Evolutionary conservation across 2,888 invertebrate genomes (phyloP), one percentile per base, ranked within the genome.

Genomic region (Dicyrtoma fusca): DNA sequence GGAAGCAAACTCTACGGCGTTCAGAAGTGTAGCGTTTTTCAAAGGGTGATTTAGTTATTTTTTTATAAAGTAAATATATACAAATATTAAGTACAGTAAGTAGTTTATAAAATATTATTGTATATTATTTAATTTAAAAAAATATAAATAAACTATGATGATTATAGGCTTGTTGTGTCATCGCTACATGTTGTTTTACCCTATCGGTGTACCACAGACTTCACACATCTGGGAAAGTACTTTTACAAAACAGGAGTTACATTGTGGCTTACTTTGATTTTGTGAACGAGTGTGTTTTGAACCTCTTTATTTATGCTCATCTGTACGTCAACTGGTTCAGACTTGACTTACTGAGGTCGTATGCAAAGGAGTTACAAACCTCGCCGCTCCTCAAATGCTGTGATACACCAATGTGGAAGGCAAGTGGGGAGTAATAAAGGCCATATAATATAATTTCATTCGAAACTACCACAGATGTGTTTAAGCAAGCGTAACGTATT

Each of bases 301-400:
- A 61, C 42, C 23, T 61, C 6, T 61, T 61, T 42, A 61, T 61
- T 19, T 61, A 61, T 42, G 26, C n/a, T 34, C 61, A 61, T 42
- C 42, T 42, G 2, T 61, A 61, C 61, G 19, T 61, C n/a, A 34
- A 61, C 11, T 61, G 61, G 61, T 42, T 42, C 23, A 3, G 13
- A 13, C 2, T 11, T 17, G 55, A 55, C 3, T 4, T 8, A 19
- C 26, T 42, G 4, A 42, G n/a, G 19, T 17, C 14, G 19, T 61
- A 42, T 11, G 42, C 17, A 11, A 17, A 42, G 14, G 5, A 1
- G 4, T 1, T 61, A 2, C 61, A 61, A 21, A 61, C 61, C 3
- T 34, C 61, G n/a, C 10, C 14, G 10, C n/a, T 55, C 5, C 26
- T 61, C 13, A 14, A 19, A 6, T 61, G 14, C 42, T n/a, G 17